phyloP scores from a whole-genome alignment of 1,140 invertebrate species.

The Drosophila baimaii region DNA sequence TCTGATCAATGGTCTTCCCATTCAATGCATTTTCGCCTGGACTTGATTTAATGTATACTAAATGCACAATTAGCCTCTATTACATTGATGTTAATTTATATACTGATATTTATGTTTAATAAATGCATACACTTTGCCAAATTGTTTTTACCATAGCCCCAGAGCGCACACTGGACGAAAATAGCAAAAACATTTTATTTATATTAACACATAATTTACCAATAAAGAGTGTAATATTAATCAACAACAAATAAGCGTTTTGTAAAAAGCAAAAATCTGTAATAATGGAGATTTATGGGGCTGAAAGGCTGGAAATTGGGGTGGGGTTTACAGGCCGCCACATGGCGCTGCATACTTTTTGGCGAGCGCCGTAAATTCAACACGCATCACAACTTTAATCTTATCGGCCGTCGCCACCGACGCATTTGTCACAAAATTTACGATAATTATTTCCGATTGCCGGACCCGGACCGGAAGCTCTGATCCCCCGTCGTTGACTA shows the following conservation, averaged over 20 bases:
- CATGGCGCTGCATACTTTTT: conserved; percentile 55
- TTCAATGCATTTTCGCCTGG: conserved; percentile 61
- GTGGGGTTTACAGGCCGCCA: neutral
- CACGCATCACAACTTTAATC: conserved; percentile 49
- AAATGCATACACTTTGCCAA: conserved; percentile 68
- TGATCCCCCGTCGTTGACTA: conserved; percentile 40
- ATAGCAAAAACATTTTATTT: conserved; percentile 28
- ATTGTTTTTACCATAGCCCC: conserved; percentile 48
- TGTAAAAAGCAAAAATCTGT: conserved; percentile 39
- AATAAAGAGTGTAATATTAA: conserved; percentile 62
- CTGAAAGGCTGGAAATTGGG: conserved; percentile 9
- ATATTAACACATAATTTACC: conserved; percentile 75
- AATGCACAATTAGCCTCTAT: conserved; percentile 45
- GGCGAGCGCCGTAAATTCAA: conserved; percentile 32
- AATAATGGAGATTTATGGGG: conserved; percentile 36
- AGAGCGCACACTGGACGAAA: conserved; percentile 15
- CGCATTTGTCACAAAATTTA: conserved; percentile 56
- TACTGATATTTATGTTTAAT: conserved; percentile 53
- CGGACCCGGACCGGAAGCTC: conserved; percentile 52
- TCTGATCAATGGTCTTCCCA: conserved; percentile 44
- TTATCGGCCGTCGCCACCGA: conserved; percentile 43
- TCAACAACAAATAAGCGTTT: conserved; percentile 44
- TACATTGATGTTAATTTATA: conserved; percentile 49
- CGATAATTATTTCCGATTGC: conserved; percentile 70
- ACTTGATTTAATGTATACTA: conserved; percentile 73